Evolutionary conservation across 2,797 vertebrate genomes (phyloP), one percentile per base, ranked within the genome.

Genomic region (Eptatretus atami): DNA sequence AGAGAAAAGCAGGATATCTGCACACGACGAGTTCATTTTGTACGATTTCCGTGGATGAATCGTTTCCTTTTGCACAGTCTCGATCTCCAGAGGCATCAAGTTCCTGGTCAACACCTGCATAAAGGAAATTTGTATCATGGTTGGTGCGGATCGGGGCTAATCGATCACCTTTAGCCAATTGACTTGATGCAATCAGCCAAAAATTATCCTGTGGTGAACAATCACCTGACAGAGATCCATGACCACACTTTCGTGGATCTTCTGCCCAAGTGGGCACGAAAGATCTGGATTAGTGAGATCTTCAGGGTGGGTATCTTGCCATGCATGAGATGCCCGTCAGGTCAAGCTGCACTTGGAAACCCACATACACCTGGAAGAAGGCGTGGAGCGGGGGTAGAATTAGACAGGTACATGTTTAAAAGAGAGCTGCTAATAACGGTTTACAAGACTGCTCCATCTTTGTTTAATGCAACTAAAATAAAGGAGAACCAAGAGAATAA

Each of bases 201-300:
- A 44, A 5, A 44, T 5, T 25, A 13, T 3, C 3, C 31, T 44
- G 31, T 8, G 6, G 31, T 44, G 31, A 44, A 52, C 64, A 53
- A 67, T 63, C 69, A 94, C 90, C 79, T 99, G 92, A 78, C 92
- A 99, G 66, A 99, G 77, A 77, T 99, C 92, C 92, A 98, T 98
- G 52, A 99, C 92, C 0, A 99, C 81, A 74, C 92, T 98, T 77
- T 99, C 92, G 0, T 99, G 92, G 72, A 99, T 98, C 76, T 99
- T 99, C 68, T 99, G 92, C 92, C 92, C 79, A 99, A 77, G 73
- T 99, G 92, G 79, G 92, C 92, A 73, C 92, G 86, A 77, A 99
- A 99, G 74, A 99, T 99, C 80, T 99, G 92, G 72, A 99, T 99
- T 67, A 99, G 81, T 65, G 92, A 99, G 75, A 99, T 99, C 81